Evolutionary conservation across 2,888 invertebrate genomes (phyloP).

Genomic region (Sipha maydis): DNA sequence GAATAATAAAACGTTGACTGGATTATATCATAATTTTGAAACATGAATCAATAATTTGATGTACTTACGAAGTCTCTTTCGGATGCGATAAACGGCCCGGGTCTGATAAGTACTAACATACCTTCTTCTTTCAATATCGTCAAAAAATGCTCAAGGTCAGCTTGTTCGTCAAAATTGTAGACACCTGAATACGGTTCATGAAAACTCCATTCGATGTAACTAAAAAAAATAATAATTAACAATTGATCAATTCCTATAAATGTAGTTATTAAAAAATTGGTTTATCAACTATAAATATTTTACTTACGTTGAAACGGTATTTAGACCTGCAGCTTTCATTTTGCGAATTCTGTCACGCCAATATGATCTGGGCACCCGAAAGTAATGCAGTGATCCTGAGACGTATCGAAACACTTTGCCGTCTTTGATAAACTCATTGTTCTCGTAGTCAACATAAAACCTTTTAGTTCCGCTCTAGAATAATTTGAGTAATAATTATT

Average conservation of each 20-base stretch:
- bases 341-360: constrained; percentile 84
- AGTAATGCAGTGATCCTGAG: constrained; percentile 87
- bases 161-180: constrained; percentile 75
- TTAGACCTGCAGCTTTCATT: constrained; percentile 84
- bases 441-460: constrained; percentile 72
- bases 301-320: constrained; percentile 83
- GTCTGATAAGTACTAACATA: constrained; percentile 81
- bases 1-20: no score
- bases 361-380: constrained; percentile 79
- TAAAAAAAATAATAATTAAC: constrained; percentile 65
- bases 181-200: constrained; percentile 83
- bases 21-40: no score
- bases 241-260: no score
- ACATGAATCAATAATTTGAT: no score
- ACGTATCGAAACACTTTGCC: constrained; percentile 78
- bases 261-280: no score
- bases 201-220: constrained; percentile 89
- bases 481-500: no score
- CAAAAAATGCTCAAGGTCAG: constrained; percentile 75
- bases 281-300: neutral
- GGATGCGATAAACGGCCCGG: constrained; percentile 92
- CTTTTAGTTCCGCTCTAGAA: neutral
- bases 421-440: constrained; percentile 77
- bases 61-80: constrained; percentile 80
- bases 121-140: constrained; percentile 80